Evolutionary conservation across 1,140 invertebrate genomes (phyloP).

Genomic region (Acromyrmex heyeri): DNA sequence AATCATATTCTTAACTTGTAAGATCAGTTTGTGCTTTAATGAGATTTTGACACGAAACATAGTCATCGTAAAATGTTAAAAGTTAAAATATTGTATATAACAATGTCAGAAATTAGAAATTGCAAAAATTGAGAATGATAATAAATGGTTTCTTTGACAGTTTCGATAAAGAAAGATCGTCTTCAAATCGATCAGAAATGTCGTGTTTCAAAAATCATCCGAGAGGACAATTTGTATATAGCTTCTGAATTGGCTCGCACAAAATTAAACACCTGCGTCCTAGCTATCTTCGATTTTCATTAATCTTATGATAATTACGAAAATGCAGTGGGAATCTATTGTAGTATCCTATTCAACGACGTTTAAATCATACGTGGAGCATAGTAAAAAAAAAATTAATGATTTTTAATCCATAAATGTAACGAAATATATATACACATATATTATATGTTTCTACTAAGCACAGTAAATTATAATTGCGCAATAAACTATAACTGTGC

Average conservation of each 20-base stretch:
- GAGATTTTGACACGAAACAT: neutral
- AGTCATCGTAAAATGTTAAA: neutral
- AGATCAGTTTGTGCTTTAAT: neutral
- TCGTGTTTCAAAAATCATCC: neutral
- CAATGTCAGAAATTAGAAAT: neutral
- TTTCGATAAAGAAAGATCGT: neutral
- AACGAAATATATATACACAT: neutral
- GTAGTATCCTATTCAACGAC: neutral
- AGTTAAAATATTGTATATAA: neutral
- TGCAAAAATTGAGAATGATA: neutral
- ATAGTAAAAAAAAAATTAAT: neutral
- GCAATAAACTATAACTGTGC: neutral
- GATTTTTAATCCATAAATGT: conserved; percentile 12
- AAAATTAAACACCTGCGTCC: conserved; percentile 33
- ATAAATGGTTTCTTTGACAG: neutral
- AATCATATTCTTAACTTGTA: neutral
- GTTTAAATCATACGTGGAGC: neutral
- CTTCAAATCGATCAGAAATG: neutral
- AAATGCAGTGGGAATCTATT: neutral
- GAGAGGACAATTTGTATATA: neutral
- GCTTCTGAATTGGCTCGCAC: neutral
- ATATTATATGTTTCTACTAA: too few species aligned
- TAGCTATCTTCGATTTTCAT: neutral
- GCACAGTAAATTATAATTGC: neutral
- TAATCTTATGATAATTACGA: neutral